These are phyloP conservation scores for Trachurus trachurus DNA, from an alignment of 2,797 vertebrate species.

Conservation along the genomic window DNA sequence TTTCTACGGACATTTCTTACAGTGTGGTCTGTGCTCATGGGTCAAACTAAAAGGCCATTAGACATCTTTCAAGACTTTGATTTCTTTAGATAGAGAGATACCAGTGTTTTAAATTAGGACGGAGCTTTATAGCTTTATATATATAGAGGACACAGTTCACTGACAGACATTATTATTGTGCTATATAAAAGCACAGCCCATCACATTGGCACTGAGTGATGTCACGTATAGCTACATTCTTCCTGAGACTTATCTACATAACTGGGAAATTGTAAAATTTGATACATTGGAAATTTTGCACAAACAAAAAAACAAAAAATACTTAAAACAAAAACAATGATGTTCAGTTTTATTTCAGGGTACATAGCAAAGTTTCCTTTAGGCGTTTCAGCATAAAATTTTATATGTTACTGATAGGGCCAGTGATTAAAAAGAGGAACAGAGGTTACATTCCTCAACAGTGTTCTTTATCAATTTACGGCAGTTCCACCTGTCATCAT, in stretches of 20 bases:
- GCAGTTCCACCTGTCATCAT: conserved; percentile 2
- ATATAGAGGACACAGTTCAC: background rate
- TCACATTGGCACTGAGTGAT: background rate
- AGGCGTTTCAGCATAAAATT: background rate
- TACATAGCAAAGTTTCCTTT: background rate
- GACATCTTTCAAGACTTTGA: background rate
- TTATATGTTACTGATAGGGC: conserved; percentile 31
- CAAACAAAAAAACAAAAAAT: background rate
- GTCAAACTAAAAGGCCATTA: background rate
- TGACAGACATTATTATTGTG: background rate
- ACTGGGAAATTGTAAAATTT: background rate
- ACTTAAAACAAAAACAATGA: background rate
- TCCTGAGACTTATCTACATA: background rate
- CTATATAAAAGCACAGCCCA: background rate
- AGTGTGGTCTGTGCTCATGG: background rate
- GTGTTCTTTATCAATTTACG: conserved; percentile 62
- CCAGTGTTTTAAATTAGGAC: background rate
- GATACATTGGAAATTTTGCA: background rate
- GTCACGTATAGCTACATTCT: background rate
- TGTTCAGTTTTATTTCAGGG: background rate
- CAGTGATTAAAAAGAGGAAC: conserved; percentile 6
- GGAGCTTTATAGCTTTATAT: background rate
- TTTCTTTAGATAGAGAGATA: background rate
- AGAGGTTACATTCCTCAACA: conserved; percentile 41
- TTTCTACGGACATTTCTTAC: too few species aligned